Evolutionary conservation across 2,797 vertebrate genomes (phyloP).

Genomic region (Acanthurus lineatus): DNA sequence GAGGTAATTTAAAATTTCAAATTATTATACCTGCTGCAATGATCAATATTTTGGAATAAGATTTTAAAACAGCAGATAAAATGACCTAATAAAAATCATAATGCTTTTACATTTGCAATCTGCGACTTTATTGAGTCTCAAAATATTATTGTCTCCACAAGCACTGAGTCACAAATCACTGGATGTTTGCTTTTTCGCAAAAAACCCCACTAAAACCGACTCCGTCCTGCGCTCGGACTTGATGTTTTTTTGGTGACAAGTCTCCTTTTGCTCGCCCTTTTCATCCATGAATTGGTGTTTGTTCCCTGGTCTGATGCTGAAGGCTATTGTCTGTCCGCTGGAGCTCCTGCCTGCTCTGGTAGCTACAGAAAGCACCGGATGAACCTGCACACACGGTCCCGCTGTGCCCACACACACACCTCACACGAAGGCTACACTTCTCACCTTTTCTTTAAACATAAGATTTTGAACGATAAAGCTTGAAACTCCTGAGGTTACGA

Average conservation of each 20-base stretch:
- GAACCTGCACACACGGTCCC: conserved; percentile 65
- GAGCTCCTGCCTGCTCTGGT: conserved; percentile 67
- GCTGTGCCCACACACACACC: conserved; percentile 45
- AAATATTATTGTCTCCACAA: conserved; percentile 37
- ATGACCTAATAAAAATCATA: background rate
- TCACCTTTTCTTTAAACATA: conserved; percentile 29
- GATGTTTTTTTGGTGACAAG: conserved; percentile 83
- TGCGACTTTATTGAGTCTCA: no score
- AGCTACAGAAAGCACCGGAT: conserved; percentile 67
- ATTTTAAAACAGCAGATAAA: background rate
- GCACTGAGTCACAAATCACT: conserved; percentile 65
- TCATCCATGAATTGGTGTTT: conserved; percentile 85
- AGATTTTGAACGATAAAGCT: conserved; percentile 20
- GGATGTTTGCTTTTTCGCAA: conserved; percentile 83
- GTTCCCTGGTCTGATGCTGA: conserved; percentile 83
- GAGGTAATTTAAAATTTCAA: background rate
- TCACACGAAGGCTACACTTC: conserved; percentile 4
- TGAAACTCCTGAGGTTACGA: background rate
- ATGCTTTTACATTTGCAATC: background rate
- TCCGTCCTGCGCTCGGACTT: conserved; percentile 77
- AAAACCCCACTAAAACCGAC: conserved; percentile 81
- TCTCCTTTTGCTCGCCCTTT: conserved; percentile 51
- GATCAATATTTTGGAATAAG: background rate
- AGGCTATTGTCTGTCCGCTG: conserved; percentile 81
- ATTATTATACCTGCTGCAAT: background rate